A percentile compares a stretch with the other conserved stretches of the same genome.
These are phyloP conservation scores for Pelvicachromis taeniatus DNA, from an alignment of 2,113 vertebrate species.

Conservation along the genomic window DNA sequence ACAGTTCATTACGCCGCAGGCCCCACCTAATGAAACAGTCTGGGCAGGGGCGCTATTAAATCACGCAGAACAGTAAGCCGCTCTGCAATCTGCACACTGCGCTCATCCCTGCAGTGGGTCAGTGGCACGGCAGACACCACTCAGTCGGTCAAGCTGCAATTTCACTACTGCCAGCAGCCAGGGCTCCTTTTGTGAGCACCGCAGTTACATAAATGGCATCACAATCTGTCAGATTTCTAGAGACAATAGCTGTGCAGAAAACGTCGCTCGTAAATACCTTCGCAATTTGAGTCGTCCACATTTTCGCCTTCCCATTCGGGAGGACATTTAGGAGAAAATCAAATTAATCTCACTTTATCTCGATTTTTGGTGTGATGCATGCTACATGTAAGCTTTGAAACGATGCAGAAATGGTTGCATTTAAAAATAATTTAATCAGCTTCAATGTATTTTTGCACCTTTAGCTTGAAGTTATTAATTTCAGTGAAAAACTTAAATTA, in stretches of 20 bases:
- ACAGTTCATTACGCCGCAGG: conserved; percentile 64
- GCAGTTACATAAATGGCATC: conserved; percentile 6
- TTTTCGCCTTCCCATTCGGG: not conserved
- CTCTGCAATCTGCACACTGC: conserved; percentile 51
- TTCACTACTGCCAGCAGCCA: not conserved
- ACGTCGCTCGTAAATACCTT: not conserved
- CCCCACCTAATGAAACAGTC: conserved; percentile 63
- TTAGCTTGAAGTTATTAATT: not conserved
- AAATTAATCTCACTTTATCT: not conserved
- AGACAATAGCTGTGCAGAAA: not conserved
- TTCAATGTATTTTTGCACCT: not conserved
- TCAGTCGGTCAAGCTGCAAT: not conserved
- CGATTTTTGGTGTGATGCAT: not conserved
- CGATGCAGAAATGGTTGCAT: not conserved
- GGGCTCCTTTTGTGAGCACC: not conserved
- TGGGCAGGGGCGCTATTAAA: conserved; percentile 57
- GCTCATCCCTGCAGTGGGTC: conserved; percentile 54
- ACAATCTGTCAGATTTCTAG: not conserved
- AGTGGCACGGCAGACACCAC: conserved; percentile 58
- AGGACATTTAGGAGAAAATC: not conserved
- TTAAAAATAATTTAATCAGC: not conserved
- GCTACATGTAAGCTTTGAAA: not conserved
- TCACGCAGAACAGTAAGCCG: conserved; percentile 57
- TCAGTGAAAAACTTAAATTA: not conserved
- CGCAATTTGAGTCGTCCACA: not conserved